Base-by-base conservation (phyloP, 2,113 vertebrate genomes). In the Myotis brandtii region DNA sequence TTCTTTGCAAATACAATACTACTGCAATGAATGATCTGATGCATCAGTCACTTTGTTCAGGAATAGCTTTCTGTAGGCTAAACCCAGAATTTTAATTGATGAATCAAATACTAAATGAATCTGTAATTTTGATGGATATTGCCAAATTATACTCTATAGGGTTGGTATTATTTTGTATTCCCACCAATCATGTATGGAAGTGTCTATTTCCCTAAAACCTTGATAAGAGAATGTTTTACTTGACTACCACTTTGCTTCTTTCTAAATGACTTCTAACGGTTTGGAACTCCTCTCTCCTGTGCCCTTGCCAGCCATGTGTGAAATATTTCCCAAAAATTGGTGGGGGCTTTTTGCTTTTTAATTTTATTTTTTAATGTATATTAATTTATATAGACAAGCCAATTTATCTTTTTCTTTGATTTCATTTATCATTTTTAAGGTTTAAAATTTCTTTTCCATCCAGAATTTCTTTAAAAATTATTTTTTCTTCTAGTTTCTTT, bases 401-500 rank as follows among this genome's bases (percentile, higher is more conserved):
- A 73, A 32, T 34, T 62, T 14, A 86, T 43, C n/a, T 85, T 87
- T 76, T 83, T 62, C 76, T 84, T 93, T 81, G 5, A 72, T 59
- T 92, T 93, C 23, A 54, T 48, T 77, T 59, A 50, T 72, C 80
- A 77, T 62, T 91, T 96, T 90, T 95, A 50, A 89, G 52, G 25
- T 73, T 93, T 79, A 83, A 93, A 91, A 54, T 83, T 46, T 82
- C 30, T 90, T 92, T 93, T 43, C 16, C 50, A 64, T n/a, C 20
- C 12, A 96, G 30, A 69, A 94, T 90, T 92, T 94, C 43, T 59
- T 75, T 92, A 89, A 67, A 67, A 50, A n/a, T 40, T 77, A 23
- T 79, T 80, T 95, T 80, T 95, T 81, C 56, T 81, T 86, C 13
- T 66, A 84, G 13, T 17, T 86, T 88, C 69, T 69, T 82, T 62